Percentiles rank a stretch among this genome's conserved stretches.
Evolutionary conservation across 2,797 vertebrate species (phyloP).

Genomic region (Erethizon dorsatum): DNA sequence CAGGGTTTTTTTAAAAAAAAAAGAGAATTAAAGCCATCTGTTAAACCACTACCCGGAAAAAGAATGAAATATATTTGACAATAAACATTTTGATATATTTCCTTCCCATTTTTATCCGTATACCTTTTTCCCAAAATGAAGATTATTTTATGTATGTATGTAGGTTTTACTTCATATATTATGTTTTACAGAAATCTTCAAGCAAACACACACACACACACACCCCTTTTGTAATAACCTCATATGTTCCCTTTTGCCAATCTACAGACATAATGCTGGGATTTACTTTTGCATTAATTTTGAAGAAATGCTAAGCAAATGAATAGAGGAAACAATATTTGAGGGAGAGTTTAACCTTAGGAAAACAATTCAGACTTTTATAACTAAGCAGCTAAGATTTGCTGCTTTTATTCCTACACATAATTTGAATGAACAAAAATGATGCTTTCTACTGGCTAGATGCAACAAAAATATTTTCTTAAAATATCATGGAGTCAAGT

Average conservation of each 20-base stretch:
- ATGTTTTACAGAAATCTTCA: not conserved
- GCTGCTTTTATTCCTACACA: not conserved
- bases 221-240: not conserved
- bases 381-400: not conserved
- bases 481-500: not conserved
- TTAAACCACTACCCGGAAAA: not conserved
- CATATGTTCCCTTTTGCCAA: not conserved
- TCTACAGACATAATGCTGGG: not conserved
- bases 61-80: not conserved
- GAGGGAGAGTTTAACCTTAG: not conserved
- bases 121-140: conserved; percentile 20
- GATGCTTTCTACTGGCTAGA: not conserved
- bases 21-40: conserved; percentile 20
- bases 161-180: not conserved
- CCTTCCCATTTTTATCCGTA: not conserved
- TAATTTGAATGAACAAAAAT: not conserved
- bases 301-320: conserved; percentile 13
- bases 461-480: not conserved
- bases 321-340: not conserved
- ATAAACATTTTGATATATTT: not conserved
- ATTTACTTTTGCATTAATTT: conserved; percentile 11
- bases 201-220: not conserved
- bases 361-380: not conserved
- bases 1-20: not conserved
- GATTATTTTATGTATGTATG: not conserved